A percentile compares a stretch with the other conserved stretches of the same genome.
Evolutionary conservation across 1,140 invertebrate genomes (phyloP).

Genomic region (Hydropsyche tenuis): DNA sequence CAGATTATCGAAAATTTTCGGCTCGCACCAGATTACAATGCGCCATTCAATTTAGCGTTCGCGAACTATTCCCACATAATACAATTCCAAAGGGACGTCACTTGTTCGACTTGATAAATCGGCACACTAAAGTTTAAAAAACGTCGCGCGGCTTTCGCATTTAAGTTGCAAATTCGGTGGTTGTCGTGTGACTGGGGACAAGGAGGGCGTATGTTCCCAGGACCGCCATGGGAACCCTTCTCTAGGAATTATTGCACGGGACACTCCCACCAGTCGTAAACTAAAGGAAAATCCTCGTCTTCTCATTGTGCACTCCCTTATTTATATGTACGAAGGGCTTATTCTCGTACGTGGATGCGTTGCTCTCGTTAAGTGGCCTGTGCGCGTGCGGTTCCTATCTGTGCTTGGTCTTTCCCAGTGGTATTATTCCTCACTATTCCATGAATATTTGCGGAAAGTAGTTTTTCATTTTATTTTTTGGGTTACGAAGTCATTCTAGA

Average conservation of each 20-base stretch:
- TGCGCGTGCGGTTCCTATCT: too few relatives aligned
- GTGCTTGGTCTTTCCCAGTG: too few relatives aligned
- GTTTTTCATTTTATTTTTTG: too few relatives aligned
- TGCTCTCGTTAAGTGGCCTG: too few relatives aligned
- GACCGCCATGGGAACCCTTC: not conserved
- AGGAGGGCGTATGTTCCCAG: not conserved
- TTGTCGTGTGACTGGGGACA: not conserved
- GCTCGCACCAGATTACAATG: not conserved
- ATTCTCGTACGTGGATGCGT: not conserved
- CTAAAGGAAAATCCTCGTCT: slow-evolving; percentile 27
- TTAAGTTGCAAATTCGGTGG: slow-evolving; percentile 13
- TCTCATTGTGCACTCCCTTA: slow-evolving; percentile 25
- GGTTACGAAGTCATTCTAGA: too few relatives aligned
- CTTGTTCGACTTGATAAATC: not conserved
- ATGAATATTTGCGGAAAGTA: too few relatives aligned
- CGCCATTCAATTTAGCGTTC: not conserved
- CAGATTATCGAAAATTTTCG: not conserved
- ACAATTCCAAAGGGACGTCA: too few relatives aligned
- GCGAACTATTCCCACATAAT: not conserved
- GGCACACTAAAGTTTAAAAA: slow-evolving; percentile 10
- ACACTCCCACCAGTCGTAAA: slow-evolving; percentile 37
- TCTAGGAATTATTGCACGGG: slow-evolving; percentile 22
- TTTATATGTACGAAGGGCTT: slow-evolving; percentile 8
- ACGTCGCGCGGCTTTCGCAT: not conserved
- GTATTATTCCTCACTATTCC: too few relatives aligned